A percentile compares a stretch with the other conserved stretches of the same genome.
Evolutionary conservation across 2,888 invertebrate genomes (phyloP).

Genomic region (Diadegma fenestrale): DNA sequence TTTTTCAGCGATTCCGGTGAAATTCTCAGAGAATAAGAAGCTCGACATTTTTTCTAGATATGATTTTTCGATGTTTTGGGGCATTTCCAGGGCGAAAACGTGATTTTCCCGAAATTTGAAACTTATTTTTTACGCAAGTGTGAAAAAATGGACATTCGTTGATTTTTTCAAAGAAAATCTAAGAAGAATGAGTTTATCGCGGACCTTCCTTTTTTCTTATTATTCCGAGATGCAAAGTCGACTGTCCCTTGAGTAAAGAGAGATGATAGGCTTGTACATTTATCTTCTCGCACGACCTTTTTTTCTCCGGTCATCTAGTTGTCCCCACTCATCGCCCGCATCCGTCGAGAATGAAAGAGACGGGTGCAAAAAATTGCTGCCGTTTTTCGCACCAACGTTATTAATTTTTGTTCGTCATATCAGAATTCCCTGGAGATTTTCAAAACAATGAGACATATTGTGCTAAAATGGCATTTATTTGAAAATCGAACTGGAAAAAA

Average conservation of each 20-base stretch:
- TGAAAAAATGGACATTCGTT: not conserved
- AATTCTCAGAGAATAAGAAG: too few relatives aligned
- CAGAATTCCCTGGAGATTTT: not conserved
- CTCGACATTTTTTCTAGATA: too few relatives aligned
- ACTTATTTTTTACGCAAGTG: conserved; percentile 5
- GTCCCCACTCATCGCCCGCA: conserved; percentile 3
- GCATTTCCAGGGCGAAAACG: too few relatives aligned
- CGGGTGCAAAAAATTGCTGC: conserved; percentile 8
- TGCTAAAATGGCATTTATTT: not conserved
- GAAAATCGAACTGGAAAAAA: too few relatives aligned
- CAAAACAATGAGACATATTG: not conserved
- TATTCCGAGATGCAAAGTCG: not conserved
- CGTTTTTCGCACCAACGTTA: not conserved
- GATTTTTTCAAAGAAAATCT: not conserved
- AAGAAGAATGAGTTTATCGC: not conserved
- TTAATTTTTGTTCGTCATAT: conserved; percentile 1
- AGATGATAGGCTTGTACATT: not conserved
- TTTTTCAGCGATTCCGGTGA: too few relatives aligned
- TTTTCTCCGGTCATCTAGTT: not conserved
- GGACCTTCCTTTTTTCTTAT: not conserved
- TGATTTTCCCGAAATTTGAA: not conserved
- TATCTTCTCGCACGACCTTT: conserved; percentile 16
- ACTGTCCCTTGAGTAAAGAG: not conserved
- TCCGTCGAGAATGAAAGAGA: not conserved
- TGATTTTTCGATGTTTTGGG: too few relatives aligned